Evolutionary conservation across 2,797 vertebrate genomes (phyloP).

Genomic region (Crax fasciolata): DNA sequence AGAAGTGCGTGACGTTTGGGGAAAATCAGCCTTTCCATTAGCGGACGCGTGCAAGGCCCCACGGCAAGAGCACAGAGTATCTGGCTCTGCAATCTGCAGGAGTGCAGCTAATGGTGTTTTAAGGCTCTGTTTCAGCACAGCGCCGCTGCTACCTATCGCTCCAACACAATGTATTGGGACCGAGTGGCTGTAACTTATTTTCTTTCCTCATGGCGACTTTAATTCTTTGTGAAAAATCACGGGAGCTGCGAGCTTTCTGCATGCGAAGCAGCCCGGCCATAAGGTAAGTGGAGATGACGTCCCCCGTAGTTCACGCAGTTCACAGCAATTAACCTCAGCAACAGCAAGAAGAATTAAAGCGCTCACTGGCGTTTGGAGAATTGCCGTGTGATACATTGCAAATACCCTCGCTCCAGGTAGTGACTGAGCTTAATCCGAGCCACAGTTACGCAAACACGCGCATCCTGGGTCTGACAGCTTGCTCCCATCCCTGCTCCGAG

Average conservation of each 20-base stretch:
- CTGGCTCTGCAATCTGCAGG: background rate
- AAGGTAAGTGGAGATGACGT: background rate
- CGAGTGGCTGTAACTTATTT: background rate
- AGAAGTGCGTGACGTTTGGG: constrained; percentile 2
- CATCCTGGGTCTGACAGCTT: background rate
- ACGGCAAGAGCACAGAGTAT: background rate
- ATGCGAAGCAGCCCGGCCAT: background rate
- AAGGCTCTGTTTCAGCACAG: background rate
- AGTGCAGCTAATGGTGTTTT: constrained; percentile 36
- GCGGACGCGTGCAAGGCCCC: background rate
- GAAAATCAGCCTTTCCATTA: constrained; percentile 16
- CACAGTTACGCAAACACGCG: background rate
- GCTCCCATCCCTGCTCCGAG: background rate
- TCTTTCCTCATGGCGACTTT: background rate
- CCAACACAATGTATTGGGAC: background rate
- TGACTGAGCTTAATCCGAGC: background rate
- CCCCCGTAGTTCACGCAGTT: background rate
- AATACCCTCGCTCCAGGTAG: background rate
- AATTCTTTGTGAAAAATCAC: background rate
- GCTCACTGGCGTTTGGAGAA: background rate
- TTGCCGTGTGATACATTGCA: background rate
- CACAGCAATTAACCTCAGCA: background rate
- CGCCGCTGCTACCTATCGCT: background rate
- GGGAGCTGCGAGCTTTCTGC: background rate
- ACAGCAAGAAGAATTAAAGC: background rate